phyloP scores from a whole-genome alignment of 2,113 vertebrate genomes.

The Pogonocichla stellata region DNA sequence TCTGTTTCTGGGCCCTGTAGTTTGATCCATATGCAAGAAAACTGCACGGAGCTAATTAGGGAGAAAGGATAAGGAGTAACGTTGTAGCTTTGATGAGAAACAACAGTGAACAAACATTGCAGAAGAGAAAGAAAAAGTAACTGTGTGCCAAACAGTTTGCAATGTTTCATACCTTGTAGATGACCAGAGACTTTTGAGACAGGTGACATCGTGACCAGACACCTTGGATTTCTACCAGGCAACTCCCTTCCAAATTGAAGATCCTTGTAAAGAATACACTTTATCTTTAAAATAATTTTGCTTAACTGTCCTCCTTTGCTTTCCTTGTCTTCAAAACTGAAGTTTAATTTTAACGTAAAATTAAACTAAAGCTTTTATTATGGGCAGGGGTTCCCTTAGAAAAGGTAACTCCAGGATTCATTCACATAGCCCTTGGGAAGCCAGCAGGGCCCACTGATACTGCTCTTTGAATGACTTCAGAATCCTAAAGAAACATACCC shows the following conservation, averaged over 20 bases:
- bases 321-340: neutral
- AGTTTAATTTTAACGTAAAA: neutral
- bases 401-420: neutral
- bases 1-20: neutral
- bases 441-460: neutral
- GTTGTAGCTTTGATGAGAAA: neutral
- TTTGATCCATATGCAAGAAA: neutral
- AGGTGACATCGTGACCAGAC: neutral
- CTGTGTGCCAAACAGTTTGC: neutral
- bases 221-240: neutral
- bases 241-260: neutral
- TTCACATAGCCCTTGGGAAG: neutral
- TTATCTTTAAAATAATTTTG: neutral
- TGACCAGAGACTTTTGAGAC: neutral
- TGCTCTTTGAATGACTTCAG: neutral
- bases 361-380: neutral
- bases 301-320: neutral
- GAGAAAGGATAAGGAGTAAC: neutral
- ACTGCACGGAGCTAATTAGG: neutral
- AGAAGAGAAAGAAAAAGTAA: neutral
- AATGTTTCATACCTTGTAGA: neutral
- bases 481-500: neutral
- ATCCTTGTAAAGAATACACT: neutral
- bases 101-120: neutral
- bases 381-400: neutral